A percentile compares a stretch with the other conserved stretches of the same genome.
Evolutionary conservation across 2,888 invertebrate genomes (phyloP).

Genomic region (Alviniconcha strummeri): DNA sequence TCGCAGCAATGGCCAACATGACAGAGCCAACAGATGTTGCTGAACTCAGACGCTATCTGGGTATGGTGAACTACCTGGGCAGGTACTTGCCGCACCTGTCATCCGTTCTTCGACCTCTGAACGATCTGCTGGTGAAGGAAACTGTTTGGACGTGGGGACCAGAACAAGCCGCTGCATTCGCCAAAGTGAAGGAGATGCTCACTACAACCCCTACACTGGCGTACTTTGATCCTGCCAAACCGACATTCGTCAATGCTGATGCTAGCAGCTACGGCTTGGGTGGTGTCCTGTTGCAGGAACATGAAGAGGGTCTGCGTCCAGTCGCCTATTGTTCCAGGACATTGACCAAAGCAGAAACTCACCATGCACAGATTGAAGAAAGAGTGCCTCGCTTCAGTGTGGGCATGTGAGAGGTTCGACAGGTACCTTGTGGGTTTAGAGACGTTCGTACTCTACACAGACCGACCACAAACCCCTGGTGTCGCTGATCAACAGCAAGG

Average conservation of each 20-base stretch:
- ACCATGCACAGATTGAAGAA: constrained; percentile 6
- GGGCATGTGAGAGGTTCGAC: constrained; percentile 13
- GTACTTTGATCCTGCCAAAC: constrained; percentile 7
- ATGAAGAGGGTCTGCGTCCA: not conserved
- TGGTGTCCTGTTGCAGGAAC: not conserved
- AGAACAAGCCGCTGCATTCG: constrained; percentile 4
- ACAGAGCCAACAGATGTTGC: not conserved
- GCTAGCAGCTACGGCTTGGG: not conserved
- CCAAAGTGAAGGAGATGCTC: not conserved
- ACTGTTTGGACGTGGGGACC: constrained; percentile 12
- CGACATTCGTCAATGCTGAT: not conserved
- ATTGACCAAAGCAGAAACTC: not conserved
- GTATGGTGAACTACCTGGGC: constrained; percentile 17
- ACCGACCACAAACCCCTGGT: constrained; percentile 25
- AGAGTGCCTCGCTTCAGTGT: not conserved
- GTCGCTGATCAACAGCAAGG: constrained; percentile 2
- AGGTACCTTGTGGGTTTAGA: constrained; percentile 12
- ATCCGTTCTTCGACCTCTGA: not conserved
- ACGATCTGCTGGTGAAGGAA: constrained; percentile 9
- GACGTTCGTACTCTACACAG: not conserved
- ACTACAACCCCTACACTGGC: constrained; percentile 1
- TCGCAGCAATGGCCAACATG: constrained; percentile 10
- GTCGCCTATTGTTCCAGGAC: constrained; percentile 11
- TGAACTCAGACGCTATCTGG: not conserved
- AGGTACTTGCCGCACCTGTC: constrained; percentile 6